Base-by-base conservation (phyloP, 2,113 vertebrate species). In the Rhea americana region DNA sequence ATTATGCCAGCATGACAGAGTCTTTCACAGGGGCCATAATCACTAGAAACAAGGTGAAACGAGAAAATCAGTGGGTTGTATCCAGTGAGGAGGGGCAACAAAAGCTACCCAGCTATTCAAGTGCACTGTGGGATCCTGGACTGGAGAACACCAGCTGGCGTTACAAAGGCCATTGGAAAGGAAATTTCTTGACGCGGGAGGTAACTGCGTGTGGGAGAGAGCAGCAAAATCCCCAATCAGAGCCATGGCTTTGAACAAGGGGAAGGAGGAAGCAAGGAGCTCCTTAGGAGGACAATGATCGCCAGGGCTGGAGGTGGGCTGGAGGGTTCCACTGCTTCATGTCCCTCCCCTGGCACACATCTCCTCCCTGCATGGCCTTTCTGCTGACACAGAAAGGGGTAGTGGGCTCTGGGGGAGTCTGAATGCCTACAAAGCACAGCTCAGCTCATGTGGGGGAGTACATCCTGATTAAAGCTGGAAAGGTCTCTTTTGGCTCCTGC, bases 401-500 rank as follows among this genome's bases (percentile, higher is more conserved):
- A 89, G 93, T 89, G 68, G 85, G 80, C 70, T 63, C 61, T 65
- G 18, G 15, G 28, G 28, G 39, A 91, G 90, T 92, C 20, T 47
- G 85, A 91, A 91, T 59, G 43, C 85, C 96, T 95, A 80, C 2
- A 13, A 92, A 67, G 88, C 93, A 76, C 24, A 18, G 85, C 68
- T 66, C 11, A 2, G 89, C 58, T 32, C 11, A 47, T 47, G 79
- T 28, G 61, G 58, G 48, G 43, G 61, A 70, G 50, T 56, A 68
- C 67, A 72, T 43, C 74, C 87, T 81, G 13, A 26, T 19, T 45
- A 82, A 71, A 28, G 4, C 7, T 37, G 37, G 43, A 20, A 2
- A 35, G 19, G 66, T 72, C 24, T 19, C 55, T 58, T 30, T 30
- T 6, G 28, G 28, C 55, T 58, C 30, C 48, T 25, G 35, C 48